phyloP scores from a whole-genome alignment of 1,140 invertebrate genomes.

The Eriosoma lanigerum region DNA sequence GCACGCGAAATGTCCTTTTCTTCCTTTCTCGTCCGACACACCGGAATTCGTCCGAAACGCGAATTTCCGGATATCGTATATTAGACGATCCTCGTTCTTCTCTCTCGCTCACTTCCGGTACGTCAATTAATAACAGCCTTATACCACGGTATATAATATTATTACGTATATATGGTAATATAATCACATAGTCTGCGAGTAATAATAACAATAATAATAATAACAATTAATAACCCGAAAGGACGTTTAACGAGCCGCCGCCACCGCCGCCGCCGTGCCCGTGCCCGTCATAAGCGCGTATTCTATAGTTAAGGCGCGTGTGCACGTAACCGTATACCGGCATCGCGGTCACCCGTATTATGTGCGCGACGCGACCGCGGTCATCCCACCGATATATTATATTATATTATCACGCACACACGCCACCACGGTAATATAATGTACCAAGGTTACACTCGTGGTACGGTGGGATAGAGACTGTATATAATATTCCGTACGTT shows the following conservation, averaged over 20 bases:
- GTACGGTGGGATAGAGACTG: too few relatives aligned
- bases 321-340: background rate
- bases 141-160: background rate
- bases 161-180: too few relatives aligned
- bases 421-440: background rate
- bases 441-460: too few relatives aligned
- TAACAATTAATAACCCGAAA: conserved; percentile 46
- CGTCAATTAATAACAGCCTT: conserved; percentile 20
- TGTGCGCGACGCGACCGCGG: background rate
- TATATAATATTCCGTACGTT: background rate
- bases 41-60: background rate
- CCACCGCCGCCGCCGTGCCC: too few relatives aligned
- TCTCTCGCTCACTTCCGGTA: conserved; percentile 16
- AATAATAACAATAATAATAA: conserved; percentile 33
- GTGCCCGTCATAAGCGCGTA: background rate
- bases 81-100: background rate
- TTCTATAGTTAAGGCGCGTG: conserved; percentile 33
- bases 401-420: background rate
- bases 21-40: background rate
- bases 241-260: conserved; percentile 37
- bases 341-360: background rate
- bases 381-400: conserved; percentile 35
- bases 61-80: background rate
- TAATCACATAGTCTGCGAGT: too few relatives aligned
- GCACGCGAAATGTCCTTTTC: background rate